phyloP scores from a whole-genome alignment of 2,113 vertebrate species.

The Cyphomyrus discorhynchus region DNA sequence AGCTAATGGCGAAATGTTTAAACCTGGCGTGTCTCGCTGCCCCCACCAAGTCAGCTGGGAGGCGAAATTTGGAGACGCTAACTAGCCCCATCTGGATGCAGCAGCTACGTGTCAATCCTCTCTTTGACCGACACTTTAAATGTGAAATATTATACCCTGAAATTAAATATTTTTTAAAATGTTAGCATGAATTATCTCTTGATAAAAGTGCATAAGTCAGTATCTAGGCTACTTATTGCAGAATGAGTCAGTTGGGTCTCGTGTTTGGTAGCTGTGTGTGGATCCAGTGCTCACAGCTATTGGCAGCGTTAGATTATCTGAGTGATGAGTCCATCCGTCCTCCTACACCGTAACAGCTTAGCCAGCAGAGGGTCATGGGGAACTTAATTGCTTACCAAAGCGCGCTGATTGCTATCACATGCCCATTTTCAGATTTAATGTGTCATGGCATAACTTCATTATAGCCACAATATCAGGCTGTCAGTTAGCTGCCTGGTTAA shows the following conservation, averaged over 20 bases:
- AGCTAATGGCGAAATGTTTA: neutral
- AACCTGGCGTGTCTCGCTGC: neutral
- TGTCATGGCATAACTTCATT: neutral
- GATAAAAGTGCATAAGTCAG: neutral
- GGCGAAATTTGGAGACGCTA: neutral
- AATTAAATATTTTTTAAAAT: neutral
- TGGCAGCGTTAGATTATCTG: neutral
- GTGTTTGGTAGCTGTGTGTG: neutral
- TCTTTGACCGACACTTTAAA: neutral
- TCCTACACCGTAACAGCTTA: neutral
- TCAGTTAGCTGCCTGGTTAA: neutral
- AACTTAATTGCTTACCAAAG: neutral
- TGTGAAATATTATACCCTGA: neutral
- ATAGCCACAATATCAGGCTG: neutral
- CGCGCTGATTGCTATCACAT: neutral
- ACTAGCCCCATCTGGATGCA: neutral
- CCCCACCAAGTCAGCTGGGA: neutral
- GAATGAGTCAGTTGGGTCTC: neutral
- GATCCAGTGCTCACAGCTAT: neutral
- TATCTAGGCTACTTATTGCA: neutral
- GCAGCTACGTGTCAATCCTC: neutral
- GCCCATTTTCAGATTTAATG: neutral
- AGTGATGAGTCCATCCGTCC: neutral
- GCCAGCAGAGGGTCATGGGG: neutral
- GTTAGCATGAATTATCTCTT: neutral